Conservation (phyloP, 1,140 invertebrate species). For the Apis mellifera region Amel_HAv3.1 CM009932.2:7347001-7347500, state of each 20-base stretch:
- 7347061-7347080: not conserved
- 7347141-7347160: not conserved
- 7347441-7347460: no score
- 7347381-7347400: not conserved
- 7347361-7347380: not conserved
- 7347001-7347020: not conserved
- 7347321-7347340: no score
- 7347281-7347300: no score
- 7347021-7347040: not conserved
- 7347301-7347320: no score
- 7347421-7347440: not conserved
- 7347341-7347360: not conserved
- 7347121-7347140: not conserved
- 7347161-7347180: not conserved
- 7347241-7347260: no score
- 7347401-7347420: not conserved
- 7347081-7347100: not conserved
- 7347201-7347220: not conserved
- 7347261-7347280: not conserved
- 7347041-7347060: not conserved
- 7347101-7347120: conserved; percentile 4
- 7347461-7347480: no score
- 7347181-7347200: not conserved
- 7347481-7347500: no score
- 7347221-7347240: not conserved